Evolutionary conservation across 2,888 invertebrate genomes (phyloP).

Genomic region (Chironomus tentans): DNA sequence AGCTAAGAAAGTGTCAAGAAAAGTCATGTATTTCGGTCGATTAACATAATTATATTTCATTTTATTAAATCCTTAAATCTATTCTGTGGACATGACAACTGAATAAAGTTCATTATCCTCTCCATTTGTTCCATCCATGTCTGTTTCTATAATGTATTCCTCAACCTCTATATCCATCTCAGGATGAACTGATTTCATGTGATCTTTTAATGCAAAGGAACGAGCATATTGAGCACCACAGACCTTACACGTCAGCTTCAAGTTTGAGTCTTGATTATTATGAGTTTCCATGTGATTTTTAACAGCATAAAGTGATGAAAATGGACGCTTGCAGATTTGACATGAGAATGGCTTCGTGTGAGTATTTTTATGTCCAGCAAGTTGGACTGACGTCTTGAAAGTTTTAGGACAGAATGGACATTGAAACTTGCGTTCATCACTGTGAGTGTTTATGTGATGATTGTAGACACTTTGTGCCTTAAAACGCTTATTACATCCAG

Average conservation of each 20-base stretch:
- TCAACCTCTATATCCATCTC: constrained; percentile 29
- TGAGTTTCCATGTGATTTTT: constrained; percentile 68
- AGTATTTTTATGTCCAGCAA: constrained; percentile 71
- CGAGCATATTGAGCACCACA: constrained; percentile 69
- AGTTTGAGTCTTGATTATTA: constrained; percentile 52
- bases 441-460: constrained; percentile 66
- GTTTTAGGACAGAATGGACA: constrained; percentile 69
- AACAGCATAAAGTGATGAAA: constrained; percentile 68
- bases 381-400: constrained; percentile 70
- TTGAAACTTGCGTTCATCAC: constrained; percentile 63
- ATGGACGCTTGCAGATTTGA: constrained; percentile 65
- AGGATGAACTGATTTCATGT: constrained; percentile 57
- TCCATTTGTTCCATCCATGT: constrained; percentile 16
- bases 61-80: constrained; percentile 19
- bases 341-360: constrained; percentile 74
- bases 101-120: constrained; percentile 26
- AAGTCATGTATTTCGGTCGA: constrained; percentile 68
- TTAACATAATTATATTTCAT: constrained; percentile 45
- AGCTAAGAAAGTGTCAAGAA: constrained; percentile 49
- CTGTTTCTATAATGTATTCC: neutral
- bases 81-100: constrained; percentile 28
- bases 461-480: constrained; percentile 72
- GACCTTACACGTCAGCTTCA: constrained; percentile 57
- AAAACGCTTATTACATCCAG: constrained; percentile 62
- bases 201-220: constrained; percentile 63